These are phyloP conservation scores for Drosophila pallidifrons DNA, from an alignment of 1,140 invertebrate genomes.

Conservation along the genomic window DNA sequence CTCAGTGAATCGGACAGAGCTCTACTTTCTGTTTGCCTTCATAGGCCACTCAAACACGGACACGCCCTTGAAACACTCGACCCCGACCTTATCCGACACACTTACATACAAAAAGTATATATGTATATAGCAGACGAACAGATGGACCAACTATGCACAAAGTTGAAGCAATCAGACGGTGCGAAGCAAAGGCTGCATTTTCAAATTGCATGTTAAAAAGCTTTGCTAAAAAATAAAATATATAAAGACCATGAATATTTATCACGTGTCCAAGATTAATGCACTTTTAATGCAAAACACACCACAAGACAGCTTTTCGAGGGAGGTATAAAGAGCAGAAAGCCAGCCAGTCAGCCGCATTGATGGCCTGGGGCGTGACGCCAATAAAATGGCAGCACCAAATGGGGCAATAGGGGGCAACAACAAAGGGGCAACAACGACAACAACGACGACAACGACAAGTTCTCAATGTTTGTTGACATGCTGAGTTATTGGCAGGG, in stretches of 20 bases:
- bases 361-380: slow-evolving; percentile 42
- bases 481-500: slow-evolving; percentile 76
- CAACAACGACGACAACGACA: slow-evolving; percentile 11
- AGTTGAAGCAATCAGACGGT: background rate
- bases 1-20: slow-evolving; percentile 19
- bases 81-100: slow-evolving; percentile 38
- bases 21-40: slow-evolving; percentile 43
- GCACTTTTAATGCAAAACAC: slow-evolving; percentile 75
- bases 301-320: slow-evolving; percentile 12
- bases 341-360: slow-evolving; percentile 15
- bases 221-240: slow-evolving; percentile 21
- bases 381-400: slow-evolving; percentile 51
- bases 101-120: background rate
- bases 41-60: slow-evolving; percentile 66
- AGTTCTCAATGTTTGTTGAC: slow-evolving; percentile 66
- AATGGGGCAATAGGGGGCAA: slow-evolving; percentile 8
- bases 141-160: background rate
- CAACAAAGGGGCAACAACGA: slow-evolving; percentile 11
- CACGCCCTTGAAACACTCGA: slow-evolving; percentile 65
- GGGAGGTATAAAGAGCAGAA: background rate
- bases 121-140: background rate
- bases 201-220: slow-evolving; percentile 57
- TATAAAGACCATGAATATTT: slow-evolving; percentile 67
- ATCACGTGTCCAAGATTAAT: slow-evolving; percentile 76
- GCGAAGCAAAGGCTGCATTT: slow-evolving; percentile 37